A percentile compares a stretch with the other conserved stretches of the same genome.
Conservation (phyloP, 2,113 vertebrate genomes). For the Neopipo cinnamomea region DNA sequence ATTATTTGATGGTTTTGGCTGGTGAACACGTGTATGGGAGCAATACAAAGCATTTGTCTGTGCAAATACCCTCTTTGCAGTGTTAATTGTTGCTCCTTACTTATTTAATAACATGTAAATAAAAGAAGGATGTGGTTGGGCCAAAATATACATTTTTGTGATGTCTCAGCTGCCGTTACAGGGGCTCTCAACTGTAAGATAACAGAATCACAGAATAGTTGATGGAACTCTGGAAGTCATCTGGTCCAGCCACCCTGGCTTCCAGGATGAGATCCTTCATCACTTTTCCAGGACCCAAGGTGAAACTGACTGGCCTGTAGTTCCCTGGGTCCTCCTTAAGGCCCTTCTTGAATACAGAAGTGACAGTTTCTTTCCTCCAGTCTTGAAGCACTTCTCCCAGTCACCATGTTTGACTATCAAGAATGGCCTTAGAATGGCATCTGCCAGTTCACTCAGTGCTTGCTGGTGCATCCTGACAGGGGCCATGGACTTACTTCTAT, state of each 20-base stretch:
- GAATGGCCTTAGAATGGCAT: background rate
- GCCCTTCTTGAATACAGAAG: background rate
- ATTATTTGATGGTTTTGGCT: background rate
- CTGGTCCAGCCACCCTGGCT: background rate
- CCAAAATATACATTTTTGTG: background rate
- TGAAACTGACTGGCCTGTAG: background rate
- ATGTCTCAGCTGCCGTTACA: background rate
- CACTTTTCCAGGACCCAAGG: background rate
- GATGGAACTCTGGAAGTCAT: background rate
- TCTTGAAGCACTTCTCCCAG: background rate
- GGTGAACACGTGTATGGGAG: background rate
- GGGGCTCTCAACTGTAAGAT: fast-evolving
- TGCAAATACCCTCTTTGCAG: background rate
- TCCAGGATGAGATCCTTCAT: background rate
- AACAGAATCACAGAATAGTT: background rate
- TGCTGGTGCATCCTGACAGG: background rate
- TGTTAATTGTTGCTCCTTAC: background rate
- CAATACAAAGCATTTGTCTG: background rate
- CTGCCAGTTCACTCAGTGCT: background rate
- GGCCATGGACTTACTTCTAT: background rate
- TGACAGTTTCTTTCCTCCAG: background rate
- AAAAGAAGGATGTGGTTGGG: background rate
- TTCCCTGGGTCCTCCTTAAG: background rate
- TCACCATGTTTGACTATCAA: background rate
- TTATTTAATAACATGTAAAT: background rate